phyloP scores from a whole-genome alignment of 1,140 invertebrate species.

The Hypothenemus hampei region DNA sequence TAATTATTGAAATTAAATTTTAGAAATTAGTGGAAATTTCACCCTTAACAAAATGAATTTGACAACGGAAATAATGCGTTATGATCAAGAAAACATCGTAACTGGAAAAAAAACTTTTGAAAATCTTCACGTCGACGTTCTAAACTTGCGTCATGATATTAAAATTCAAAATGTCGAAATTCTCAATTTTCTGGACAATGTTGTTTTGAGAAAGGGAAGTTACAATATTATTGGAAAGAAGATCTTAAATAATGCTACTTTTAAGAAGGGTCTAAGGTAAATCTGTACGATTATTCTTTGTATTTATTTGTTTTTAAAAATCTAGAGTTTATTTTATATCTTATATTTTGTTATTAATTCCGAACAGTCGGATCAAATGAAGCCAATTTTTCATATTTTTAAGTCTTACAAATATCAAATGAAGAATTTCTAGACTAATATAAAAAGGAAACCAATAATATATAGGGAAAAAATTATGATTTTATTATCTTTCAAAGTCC shows the following conservation, averaged over 20 bases:
- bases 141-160: slow-evolving; percentile 36
- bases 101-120: slow-evolving; percentile 42
- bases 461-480: no score
- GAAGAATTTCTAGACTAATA: no score
- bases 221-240: slow-evolving; percentile 29
- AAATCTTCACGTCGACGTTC: slow-evolving; percentile 33
- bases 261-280: slow-evolving; percentile 33
- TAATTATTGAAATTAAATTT: slow-evolving; percentile 2
- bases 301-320: no score
- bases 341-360: no score
- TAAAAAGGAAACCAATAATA: no score
- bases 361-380: no score
- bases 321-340: no score
- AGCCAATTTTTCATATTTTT: no score
- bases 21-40: slow-evolving; percentile 35
- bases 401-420: no score
- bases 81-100: slow-evolving; percentile 38
- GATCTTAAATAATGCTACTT: slow-evolving; percentile 30
- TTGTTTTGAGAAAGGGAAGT: slow-evolving; percentile 34
- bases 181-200: slow-evolving; percentile 43
- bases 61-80: slow-evolving; percentile 45
- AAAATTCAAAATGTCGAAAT: slow-evolving; percentile 46
- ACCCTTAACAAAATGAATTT: slow-evolving; percentile 46
- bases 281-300: not conserved
- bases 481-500: no score